Evolutionary conservation across 2,888 invertebrate genomes (phyloP), one percentile per base, ranked within the genome.

Genomic region (Oscheius sp.): DNA sequence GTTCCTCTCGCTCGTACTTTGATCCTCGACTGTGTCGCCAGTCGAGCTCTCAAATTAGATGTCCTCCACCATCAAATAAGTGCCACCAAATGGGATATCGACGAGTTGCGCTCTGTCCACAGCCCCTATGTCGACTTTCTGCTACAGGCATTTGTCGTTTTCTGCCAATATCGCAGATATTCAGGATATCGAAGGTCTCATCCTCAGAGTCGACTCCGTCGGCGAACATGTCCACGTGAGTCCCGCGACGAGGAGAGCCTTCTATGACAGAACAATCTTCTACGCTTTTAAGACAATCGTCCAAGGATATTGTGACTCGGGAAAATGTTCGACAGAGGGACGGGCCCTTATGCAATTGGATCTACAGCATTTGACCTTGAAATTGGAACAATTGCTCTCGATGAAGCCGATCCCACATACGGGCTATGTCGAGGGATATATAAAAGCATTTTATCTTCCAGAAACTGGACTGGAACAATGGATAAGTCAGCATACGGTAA

Each of bases 291-390:
- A 94, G 88, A 92, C 94, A 41, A 91, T 98, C 77, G 96, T 98
- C 0, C 97, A 98, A 91, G 97, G 41, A 95, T 96, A 94, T 90
- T 93, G 95, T 0, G 93, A 93, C 86, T 94, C 81, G 18, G 82
- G 93, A 77, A 96, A 95, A 89, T 99, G 99, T 89, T 94, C 95
- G 0, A 95, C 95, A 83, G 97, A 95, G 27, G 99, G 99, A 0
- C 91, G 99, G 49, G 98, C 96, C 0, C 90, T 99, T 12, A 99
- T 99, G 98, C 97, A 97, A 88, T 91, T 99, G 25, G 99, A 99
- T 91, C 97, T 95, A 87, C 94, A 95, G 7, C 97, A 98, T 89
- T 93, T 97, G 77, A 92, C 25, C 35, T 66, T 72, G 3, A 52
- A 79, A 88, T 85, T 91, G 41, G 96, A 97, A 89, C 93, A 93